Evolutionary conservation across 2,113 vertebrate species (phyloP).

Genomic region (Amphiprion percula): DNA sequence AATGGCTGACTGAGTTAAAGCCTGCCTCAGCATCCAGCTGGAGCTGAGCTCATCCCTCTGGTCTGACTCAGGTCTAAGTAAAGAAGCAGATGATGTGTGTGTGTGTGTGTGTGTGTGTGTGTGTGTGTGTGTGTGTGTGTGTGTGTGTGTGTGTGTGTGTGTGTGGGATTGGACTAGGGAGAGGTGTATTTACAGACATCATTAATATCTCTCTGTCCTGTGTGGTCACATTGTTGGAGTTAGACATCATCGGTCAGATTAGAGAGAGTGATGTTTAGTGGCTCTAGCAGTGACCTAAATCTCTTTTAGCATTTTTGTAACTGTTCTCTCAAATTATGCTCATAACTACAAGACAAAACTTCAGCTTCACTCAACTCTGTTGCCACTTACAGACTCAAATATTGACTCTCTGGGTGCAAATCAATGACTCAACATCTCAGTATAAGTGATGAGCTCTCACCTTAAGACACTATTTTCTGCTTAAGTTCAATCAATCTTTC

Average conservation of each 20-base stretch:
- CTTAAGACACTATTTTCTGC: no score
- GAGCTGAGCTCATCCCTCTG: conserved; percentile 69
- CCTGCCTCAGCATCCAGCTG: conserved; percentile 76
- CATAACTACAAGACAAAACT: conserved; percentile 3
- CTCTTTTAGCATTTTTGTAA: conserved; percentile 53
- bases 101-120: conserved; percentile 14
- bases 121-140: conserved; percentile 47
- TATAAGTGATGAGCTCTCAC: no score
- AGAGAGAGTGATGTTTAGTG: conserved; percentile 50
- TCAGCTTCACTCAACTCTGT: not conserved
- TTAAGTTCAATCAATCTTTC: no score
- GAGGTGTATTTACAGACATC: conserved; percentile 68
- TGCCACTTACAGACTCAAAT: not conserved
- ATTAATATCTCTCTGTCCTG: conserved; percentile 60
- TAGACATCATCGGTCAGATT: conserved; percentile 60
- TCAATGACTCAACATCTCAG: not conserved
- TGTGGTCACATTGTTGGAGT: conserved; percentile 65
- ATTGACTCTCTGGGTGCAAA: not conserved
- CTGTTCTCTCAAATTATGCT: conserved; percentile 45
- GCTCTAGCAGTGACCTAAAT: conserved; percentile 53
- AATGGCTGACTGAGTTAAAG: conserved; percentile 73
- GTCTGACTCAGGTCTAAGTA: conserved; percentile 72
- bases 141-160: conserved; percentile 41
- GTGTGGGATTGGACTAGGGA: conserved; percentile 33
- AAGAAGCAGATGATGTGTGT: conserved; percentile 77